Evolutionary conservation across 2,797 vertebrate genomes (phyloP), one percentile per base, ranked within the genome.

Genomic region (Lophius americanus): DNA sequence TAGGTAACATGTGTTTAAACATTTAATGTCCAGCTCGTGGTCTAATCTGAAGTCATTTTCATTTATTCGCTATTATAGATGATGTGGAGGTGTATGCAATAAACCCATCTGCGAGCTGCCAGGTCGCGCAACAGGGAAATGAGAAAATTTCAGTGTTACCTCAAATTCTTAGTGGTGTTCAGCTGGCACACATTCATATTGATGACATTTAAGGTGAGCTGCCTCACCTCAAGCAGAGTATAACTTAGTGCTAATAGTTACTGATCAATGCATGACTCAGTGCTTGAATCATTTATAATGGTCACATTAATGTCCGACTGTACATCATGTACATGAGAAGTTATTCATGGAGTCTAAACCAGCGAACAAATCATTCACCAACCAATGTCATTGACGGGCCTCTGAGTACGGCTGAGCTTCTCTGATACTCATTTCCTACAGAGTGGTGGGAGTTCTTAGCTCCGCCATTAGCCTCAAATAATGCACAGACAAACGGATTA

Each of bases 401-500:
- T 13, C 33, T 47, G 3, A 36, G 12, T 35, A 33, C 41, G 41
- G 38, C 64, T 51, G 60, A 52, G 58, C 61, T 79, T 33, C 14
- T 3, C 4, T 37, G 63, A 35, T 53, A 44, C 38, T 33, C n/a
- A 0, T 50, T 60, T 64, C 41, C 48, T 57, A 51, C 35, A 43
- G 43, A 62, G 56, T 13, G 38, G 42, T 62, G 57, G 46, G 50
- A 60, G 50, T 33, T 39, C 57, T 51, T 47, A 57, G 39, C 61
- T 63, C 33, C 2, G 68, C 39, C 53, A 70, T 62, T 55, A 78
- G 33, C 59, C 60, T 70, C 33, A 59, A 68, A 48, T 41, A 62
- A 73, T 62, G 37, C 54, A 64, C 8, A 56, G 52, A 52, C 59
- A 76, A 68, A 77, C 36, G 55, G 64, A 79, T 73, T 61, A 61